phyloP scores from a whole-genome alignment of 2,113 vertebrate genomes.

The Tachysurus fulvidraco region DNA sequence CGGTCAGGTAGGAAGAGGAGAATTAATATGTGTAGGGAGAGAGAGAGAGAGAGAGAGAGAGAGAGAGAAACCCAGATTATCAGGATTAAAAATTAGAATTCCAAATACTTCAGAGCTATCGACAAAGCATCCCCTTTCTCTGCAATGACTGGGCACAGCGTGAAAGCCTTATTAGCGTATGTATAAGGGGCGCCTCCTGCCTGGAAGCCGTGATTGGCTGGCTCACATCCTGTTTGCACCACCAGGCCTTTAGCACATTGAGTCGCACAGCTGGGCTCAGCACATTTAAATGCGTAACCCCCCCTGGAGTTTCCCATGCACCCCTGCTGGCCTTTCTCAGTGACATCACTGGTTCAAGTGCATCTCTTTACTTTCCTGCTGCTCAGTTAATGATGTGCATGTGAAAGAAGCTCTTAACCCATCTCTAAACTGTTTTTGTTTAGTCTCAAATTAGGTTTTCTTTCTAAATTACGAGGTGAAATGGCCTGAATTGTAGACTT shows the following conservation, averaged over 20 bases:
- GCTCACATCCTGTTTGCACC: constrained; percentile 57
- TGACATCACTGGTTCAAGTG: constrained; percentile 49
- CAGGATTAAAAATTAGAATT: constrained; percentile 23
- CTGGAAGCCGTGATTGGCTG: constrained; percentile 51
- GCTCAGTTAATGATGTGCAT: constrained; percentile 30
- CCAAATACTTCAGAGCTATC: constrained; percentile 38
- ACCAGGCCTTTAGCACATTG: constrained; percentile 48
- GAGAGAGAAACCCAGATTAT: too few species aligned
- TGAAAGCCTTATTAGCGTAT: constrained; percentile 70
- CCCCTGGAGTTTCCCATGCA: constrained; percentile 64
- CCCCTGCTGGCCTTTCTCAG: constrained; percentile 60
- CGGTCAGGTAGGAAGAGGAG: too few species aligned
- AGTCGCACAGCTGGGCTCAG: constrained; percentile 59
- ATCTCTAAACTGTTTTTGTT: constrained; percentile 1
- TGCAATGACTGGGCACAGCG: constrained; percentile 28
- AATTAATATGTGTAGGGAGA: too few species aligned
- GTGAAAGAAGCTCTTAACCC: constrained; percentile 20
- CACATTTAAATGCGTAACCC: constrained; percentile 70
- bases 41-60: too few species aligned
- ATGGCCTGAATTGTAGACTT: neutral
- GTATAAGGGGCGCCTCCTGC: constrained; percentile 59
- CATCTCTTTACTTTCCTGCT: constrained; percentile 25
- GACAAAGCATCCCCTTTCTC: constrained; percentile 43
- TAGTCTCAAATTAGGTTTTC: neutral
- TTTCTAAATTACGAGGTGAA: neutral